Evolutionary conservation across 2,797 vertebrate species (phyloP).

Genomic region (Hyperoplus lanceolatus): DNA sequence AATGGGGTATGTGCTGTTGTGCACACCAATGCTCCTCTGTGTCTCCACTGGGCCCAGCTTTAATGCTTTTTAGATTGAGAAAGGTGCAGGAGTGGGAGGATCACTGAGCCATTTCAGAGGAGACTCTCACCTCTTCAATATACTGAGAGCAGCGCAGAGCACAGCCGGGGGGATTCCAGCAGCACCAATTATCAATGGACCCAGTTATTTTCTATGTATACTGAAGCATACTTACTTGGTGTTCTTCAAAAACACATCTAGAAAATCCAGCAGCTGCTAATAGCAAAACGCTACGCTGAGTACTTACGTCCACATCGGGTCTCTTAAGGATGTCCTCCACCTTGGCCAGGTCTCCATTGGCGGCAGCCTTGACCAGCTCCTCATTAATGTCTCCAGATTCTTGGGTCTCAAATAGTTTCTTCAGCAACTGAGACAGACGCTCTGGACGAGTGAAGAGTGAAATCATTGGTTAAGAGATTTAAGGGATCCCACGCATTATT

Average conservation of each 20-base stretch:
- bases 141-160: slow-evolving; percentile 40
- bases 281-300: neutral
- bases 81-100: slow-evolving; percentile 65
- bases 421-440: slow-evolving; percentile 96
- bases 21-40: slow-evolving; percentile 69
- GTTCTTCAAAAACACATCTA: slow-evolving; percentile 4
- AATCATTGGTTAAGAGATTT: slow-evolving; percentile 1
- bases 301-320: slow-evolving; percentile 95
- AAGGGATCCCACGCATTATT: too few relatives aligned
- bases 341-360: slow-evolving; percentile 98
- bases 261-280: slow-evolving; percentile 6
- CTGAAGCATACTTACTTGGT: slow-evolving; percentile 24
- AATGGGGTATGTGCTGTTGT: slow-evolving; percentile 73
- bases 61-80: slow-evolving; percentile 76
- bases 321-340: slow-evolving; percentile 98
- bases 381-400: slow-evolving; percentile 99
- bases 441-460: slow-evolving; percentile 82
- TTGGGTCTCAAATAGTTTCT: slow-evolving; percentile 99
- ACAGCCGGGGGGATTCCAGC: slow-evolving; percentile 20
- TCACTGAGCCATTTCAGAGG: slow-evolving; percentile 58
- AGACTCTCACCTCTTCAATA: slow-evolving; percentile 56
- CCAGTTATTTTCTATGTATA: slow-evolving; percentile 27
- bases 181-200: slow-evolving; percentile 32
- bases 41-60: slow-evolving; percentile 69
- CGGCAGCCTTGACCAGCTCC: slow-evolving; percentile 98